phyloP scores from a whole-genome alignment of 2,797 vertebrate genomes.

The Pseudopleuronectes americanus region DNA sequence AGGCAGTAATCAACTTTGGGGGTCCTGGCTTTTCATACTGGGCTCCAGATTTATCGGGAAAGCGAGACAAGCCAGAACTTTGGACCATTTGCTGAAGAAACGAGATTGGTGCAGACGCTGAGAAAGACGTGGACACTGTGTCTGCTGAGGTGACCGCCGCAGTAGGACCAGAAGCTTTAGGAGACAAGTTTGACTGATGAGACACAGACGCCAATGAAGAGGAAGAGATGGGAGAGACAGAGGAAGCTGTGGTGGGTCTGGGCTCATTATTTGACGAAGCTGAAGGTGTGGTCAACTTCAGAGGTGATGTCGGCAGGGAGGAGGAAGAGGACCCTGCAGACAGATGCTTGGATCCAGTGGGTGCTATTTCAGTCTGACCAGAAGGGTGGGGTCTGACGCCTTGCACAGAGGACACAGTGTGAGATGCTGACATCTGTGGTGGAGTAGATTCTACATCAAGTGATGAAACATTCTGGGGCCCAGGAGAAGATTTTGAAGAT shows the following conservation, averaged over 20 bases:
- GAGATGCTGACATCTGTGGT: conserved; percentile 58
- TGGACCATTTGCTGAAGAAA: conserved; percentile 69
- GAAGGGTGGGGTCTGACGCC: conserved; percentile 55
- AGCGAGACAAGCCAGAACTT: conserved; percentile 54
- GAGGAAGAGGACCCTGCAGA: conserved; percentile 51
- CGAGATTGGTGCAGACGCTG: conserved; percentile 47
- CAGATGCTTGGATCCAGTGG: conserved; percentile 48
- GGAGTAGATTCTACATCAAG: conserved; percentile 48
- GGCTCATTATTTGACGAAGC: conserved; percentile 37
- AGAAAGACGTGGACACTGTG: conserved; percentile 38
- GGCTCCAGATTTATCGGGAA: conserved; percentile 39
- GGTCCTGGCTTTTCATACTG: conserved; percentile 48
- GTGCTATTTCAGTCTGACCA: conserved; percentile 42
- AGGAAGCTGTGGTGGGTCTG: conserved; percentile 40
- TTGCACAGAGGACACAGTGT: conserved; percentile 53
- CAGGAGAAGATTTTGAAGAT: conserved; percentile 49
- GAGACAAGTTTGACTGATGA: conserved; percentile 41
- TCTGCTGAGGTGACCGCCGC: conserved; percentile 37
- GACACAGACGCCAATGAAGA: conserved; percentile 21
- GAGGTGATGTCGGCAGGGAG: conserved; percentile 49
- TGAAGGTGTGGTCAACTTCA: conserved; percentile 46
- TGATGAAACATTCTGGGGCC: conserved; percentile 35
- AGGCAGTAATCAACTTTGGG: conserved; percentile 45
- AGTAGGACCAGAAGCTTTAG: conserved; percentile 42
- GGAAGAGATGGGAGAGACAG: conserved; percentile 35